Evolutionary conservation across 2,888 invertebrate species (phyloP).

Genomic region (Pachymerium ferrugineum): DNA sequence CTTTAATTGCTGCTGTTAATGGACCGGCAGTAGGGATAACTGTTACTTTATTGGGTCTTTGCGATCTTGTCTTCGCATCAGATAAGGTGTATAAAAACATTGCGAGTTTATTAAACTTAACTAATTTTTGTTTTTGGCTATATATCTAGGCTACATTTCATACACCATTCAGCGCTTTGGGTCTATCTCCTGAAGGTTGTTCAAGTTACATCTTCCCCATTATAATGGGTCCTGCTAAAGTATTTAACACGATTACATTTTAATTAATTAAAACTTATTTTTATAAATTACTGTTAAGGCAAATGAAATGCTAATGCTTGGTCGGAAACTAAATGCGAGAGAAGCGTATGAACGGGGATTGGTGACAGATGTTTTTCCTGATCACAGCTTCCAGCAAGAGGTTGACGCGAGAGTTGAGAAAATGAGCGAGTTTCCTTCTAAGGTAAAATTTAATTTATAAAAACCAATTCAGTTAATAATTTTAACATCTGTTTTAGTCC

Average conservation of each 20-base stretch:
- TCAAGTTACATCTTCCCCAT: constrained; percentile 78
- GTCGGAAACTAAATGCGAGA: constrained; percentile 67
- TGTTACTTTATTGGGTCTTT: constrained; percentile 74
- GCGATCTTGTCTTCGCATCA: constrained; percentile 82
- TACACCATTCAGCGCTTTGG: constrained; percentile 79
- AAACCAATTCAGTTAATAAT: not conserved
- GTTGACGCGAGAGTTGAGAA: constrained; percentile 53
- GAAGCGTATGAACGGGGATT: constrained; percentile 75
- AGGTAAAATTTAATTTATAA: constrained; percentile 31
- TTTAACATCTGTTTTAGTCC: constrained; percentile 50
- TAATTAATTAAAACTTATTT: too few relatives aligned
- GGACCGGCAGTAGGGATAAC: constrained; percentile 91
- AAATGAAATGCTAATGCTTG: constrained; percentile 58
- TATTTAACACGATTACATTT: too few relatives aligned
- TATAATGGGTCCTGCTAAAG: constrained; percentile 75
- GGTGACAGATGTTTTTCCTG: constrained; percentile 69
- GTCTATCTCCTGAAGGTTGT: constrained; percentile 82
- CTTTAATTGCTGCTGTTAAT: constrained; percentile 80
- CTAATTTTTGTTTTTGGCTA: too few relatives aligned
- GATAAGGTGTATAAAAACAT: constrained; percentile 58
- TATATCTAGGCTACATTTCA: constrained; percentile 86
- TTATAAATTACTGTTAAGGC: constrained; percentile 47
- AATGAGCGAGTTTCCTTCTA: constrained; percentile 51
- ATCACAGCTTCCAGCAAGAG: constrained; percentile 56
- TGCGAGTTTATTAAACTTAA: not conserved